A percentile compares a stretch with the other conserved stretches of the same genome.
Evolutionary conservation across 2,797 vertebrate genomes (phyloP).

Genomic region (Pampus argenteus): DNA sequence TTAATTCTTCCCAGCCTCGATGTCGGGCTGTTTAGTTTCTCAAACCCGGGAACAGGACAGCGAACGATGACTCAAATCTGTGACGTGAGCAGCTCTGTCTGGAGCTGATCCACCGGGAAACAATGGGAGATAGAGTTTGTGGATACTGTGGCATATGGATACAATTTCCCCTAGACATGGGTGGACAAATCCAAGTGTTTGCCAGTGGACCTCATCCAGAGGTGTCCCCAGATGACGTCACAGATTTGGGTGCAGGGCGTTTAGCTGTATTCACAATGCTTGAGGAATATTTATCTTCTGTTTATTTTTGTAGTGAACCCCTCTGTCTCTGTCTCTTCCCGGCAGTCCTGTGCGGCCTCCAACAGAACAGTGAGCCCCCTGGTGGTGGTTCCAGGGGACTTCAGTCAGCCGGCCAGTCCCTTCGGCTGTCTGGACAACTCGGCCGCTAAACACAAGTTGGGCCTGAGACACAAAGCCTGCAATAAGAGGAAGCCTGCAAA

Average conservation of each 20-base stretch:
- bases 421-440: slow-evolving; percentile 89
- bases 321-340: slow-evolving; percentile 6
- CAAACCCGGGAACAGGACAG: neutral
- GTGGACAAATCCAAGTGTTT: slow-evolving; percentile 9
- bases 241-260: neutral
- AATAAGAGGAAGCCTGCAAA: slow-evolving; percentile 72
- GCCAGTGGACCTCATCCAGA: neutral
- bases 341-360: slow-evolving; percentile 81
- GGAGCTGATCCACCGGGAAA: neutral
- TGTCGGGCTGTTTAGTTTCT: neutral
- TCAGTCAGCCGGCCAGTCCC: slow-evolving; percentile 85
- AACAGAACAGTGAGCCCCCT: slow-evolving; percentile 81
- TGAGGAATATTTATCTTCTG: neutral
- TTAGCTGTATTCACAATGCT: slow-evolving; percentile 1
- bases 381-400: slow-evolving; percentile 80
- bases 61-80: neutral
- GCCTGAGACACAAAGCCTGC: slow-evolving; percentile 86
- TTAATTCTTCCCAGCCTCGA: neutral
- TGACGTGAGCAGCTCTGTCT: slow-evolving; percentile 11
- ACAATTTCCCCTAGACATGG: slow-evolving; percentile 18
- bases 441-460: slow-evolving; percentile 90
- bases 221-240: slow-evolving; percentile 3
- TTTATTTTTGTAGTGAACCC: slow-evolving; percentile 21
- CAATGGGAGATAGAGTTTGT: neutral
- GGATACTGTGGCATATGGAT: slow-evolving; percentile 14